Evolutionary conservation across 1,140 invertebrate species (phyloP).

Genomic region (Bombus pyrosoma): DNA sequence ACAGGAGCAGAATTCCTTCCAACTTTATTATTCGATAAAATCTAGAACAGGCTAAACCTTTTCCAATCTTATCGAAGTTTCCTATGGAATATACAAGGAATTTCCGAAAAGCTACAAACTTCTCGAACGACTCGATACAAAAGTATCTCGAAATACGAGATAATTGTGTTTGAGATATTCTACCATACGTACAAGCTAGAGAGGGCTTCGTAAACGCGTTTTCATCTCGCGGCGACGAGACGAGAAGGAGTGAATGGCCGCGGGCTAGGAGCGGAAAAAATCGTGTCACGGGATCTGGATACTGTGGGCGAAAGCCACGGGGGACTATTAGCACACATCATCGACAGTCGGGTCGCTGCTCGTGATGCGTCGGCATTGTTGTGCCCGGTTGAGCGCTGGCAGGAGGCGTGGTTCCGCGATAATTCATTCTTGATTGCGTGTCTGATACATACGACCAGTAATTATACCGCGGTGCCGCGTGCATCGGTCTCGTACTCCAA

Average conservation of each 20-base stretch:
- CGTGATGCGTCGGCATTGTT: slow-evolving; percentile 80
- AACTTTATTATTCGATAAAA: no score
- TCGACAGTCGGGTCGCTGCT: slow-evolving; percentile 79
- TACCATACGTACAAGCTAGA: background rate
- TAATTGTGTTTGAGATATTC: no score
- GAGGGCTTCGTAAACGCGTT: slow-evolving; percentile 7
- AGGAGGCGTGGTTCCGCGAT: slow-evolving; percentile 76
- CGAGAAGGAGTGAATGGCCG: slow-evolving; percentile 37
- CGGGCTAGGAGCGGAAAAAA: slow-evolving; percentile 43
- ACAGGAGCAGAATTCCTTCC: no score
- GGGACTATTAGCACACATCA: slow-evolving; percentile 81
- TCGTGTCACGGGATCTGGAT: slow-evolving; percentile 66
- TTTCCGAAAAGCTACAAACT: no score
- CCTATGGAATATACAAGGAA: no score
- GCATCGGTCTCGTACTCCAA: slow-evolving; percentile 52
- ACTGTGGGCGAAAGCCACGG: slow-evolving; percentile 69
- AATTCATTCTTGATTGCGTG: slow-evolving; percentile 83
- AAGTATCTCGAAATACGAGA: no score
- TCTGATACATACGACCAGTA: slow-evolving; percentile 81
- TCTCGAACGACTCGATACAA: no score
- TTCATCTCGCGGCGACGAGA: slow-evolving; percentile 8
- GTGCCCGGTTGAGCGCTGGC: slow-evolving; percentile 71
- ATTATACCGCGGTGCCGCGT: slow-evolving; percentile 72
- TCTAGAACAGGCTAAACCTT: no score
- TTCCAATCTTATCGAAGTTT: no score